These are phyloP conservation scores for Sorex maritimensis DNA, from an alignment of 2,797 vertebrate species.

Conservation along the genomic window DNA sequence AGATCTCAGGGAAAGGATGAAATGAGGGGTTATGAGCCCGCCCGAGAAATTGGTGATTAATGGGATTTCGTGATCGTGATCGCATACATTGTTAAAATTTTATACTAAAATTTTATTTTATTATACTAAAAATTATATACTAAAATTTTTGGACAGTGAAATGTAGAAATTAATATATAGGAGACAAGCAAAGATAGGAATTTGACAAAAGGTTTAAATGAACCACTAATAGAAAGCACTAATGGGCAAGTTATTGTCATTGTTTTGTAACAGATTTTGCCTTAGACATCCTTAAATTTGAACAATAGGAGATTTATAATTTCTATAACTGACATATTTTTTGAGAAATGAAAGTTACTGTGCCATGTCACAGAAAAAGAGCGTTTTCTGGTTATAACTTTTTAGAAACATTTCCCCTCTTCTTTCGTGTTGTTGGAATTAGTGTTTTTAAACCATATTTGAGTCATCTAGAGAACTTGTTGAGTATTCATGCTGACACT, in stretches of 20 bases:
- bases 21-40: too few relatives aligned
- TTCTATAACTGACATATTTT: not conserved
- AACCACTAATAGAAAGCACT: not conserved
- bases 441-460: not conserved
- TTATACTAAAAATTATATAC: too few relatives aligned
- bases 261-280: not conserved
- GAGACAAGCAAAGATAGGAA: not conserved
- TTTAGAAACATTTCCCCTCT: not conserved
- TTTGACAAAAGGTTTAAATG: not conserved
- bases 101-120: too few relatives aligned
- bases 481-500: not conserved
- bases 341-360: not conserved
- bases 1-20: too few relatives aligned
- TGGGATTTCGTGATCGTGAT: too few relatives aligned
- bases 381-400: not conserved
- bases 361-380: not conserved
- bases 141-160: not conserved
- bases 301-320: not conserved
- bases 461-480: too few relatives aligned
- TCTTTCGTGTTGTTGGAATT: not conserved
- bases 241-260: not conserved
- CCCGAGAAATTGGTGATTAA: too few relatives aligned
- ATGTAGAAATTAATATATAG: constrained; percentile 15
- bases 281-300: not conserved
- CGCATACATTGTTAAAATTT: too few relatives aligned